These are phyloP conservation scores for Leptodactylus fuscus DNA, from an alignment of 2,113 vertebrate species.

Conservation along the genomic window DNA sequence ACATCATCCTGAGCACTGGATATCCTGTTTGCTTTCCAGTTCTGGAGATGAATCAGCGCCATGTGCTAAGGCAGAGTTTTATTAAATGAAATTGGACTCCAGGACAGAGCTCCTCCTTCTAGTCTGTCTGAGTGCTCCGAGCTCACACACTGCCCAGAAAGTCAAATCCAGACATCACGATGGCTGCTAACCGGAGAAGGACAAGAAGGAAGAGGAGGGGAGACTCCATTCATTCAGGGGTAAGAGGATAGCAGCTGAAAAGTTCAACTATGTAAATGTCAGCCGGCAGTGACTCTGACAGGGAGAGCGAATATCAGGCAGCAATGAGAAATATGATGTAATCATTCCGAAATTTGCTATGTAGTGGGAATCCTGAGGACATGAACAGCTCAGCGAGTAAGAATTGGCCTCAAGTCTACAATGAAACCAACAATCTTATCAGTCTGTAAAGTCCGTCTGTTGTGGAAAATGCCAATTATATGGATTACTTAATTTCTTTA, in stretches of 20 bases:
- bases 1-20: not conserved
- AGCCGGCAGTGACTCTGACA: not conserved
- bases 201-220: not conserved
- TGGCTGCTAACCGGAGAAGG: slow-evolving; percentile 4
- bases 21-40: not conserved
- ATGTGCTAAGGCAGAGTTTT: not conserved
- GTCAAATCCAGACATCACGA: not conserved
- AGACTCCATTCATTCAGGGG: not conserved
- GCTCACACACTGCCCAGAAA: not conserved
- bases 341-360: not conserved
- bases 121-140: not conserved
- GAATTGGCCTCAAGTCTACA: not conserved
- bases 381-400: not conserved
- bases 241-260: not conserved
- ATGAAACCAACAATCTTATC: too few species aligned
- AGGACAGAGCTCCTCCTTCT: not conserved
- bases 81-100: not conserved
- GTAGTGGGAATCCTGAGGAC: not conserved
- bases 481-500: too few species aligned
- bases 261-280: not conserved
- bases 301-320: not conserved
- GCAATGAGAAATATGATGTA: not conserved
- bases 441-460: too few species aligned
- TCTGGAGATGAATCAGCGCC: not conserved
- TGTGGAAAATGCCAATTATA: too few species aligned